Percentiles rank a stretch among this genome's conserved stretches.
Conservation (phyloP, 2,888 invertebrate genomes). For the Leucophenga maculata region DNA sequence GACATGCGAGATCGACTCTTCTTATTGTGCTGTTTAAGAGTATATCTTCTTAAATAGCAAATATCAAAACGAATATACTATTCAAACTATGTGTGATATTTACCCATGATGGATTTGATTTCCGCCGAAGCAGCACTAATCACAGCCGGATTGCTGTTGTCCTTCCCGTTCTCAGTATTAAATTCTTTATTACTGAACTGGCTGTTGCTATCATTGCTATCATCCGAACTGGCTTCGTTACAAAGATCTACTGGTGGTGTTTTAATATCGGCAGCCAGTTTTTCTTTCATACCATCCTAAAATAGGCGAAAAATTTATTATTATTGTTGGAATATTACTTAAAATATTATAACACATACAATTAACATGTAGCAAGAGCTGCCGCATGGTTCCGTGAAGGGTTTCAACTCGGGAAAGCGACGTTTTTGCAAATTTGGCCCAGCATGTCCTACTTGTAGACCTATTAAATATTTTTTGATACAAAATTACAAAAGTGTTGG, state of each 20-base stretch:
- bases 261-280: conserved; percentile 77
- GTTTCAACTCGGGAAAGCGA: conserved; percentile 90
- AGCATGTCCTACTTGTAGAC: conserved; percentile 90
- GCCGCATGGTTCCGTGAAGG: conserved; percentile 89
- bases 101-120: conserved; percentile 71
- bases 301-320: background rate
- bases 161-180: conserved; percentile 67
- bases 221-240: conserved; percentile 94
- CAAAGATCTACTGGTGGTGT: conserved; percentile 85
- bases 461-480: conserved; percentile 71
- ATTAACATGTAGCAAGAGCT: conserved; percentile 89
- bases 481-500: background rate
- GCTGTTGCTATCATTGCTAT: conserved; percentile 92
- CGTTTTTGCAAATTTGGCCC: conserved; percentile 91
- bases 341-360: conserved; percentile 73
- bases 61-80: background rate
- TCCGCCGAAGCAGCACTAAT: conserved; percentile 69
- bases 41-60: too few species aligned
- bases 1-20: too few species aligned
- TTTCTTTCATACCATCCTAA: conserved; percentile 89
- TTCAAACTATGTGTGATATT: conserved; percentile 10
- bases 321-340: too few species aligned
- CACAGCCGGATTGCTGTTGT: conserved; percentile 59
- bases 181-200: conserved; percentile 77
- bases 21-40: too few species aligned